Evolutionary conservation across 2,113 vertebrate species (phyloP).

Genomic region (Nicator chloris): DNA sequence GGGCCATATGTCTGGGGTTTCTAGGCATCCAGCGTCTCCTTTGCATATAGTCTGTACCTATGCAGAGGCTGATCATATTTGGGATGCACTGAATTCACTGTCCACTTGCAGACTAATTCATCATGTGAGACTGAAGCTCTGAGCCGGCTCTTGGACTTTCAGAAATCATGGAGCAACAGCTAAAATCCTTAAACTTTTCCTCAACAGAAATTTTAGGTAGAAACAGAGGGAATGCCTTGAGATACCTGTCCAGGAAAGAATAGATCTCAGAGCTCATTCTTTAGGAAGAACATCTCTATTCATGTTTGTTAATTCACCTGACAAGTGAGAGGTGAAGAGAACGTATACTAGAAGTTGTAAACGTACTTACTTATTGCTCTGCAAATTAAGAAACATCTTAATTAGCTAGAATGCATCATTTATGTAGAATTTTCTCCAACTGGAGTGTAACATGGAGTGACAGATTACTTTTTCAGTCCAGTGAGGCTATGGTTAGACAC

Average conservation of each 20-base stretch:
- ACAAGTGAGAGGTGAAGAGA: background rate
- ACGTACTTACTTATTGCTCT: background rate
- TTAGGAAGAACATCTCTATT: background rate
- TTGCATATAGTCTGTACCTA: background rate
- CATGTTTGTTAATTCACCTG: background rate
- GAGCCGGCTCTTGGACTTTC: background rate
- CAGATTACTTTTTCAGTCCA: background rate
- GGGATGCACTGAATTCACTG: background rate
- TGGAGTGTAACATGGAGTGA: background rate
- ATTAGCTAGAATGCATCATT: background rate
- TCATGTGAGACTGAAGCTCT: background rate
- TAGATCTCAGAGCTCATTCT: background rate
- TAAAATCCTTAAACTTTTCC: background rate
- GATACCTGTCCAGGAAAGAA: background rate
- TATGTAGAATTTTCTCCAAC: background rate
- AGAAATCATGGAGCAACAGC: background rate
- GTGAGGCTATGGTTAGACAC: background rate
- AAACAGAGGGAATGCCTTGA: background rate
- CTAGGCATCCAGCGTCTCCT: background rate
- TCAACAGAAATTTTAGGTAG: accelerated
- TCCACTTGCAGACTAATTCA: background rate
- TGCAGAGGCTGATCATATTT: background rate
- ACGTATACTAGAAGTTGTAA: background rate
- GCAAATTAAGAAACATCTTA: background rate
- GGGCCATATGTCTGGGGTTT: background rate